Conservation (phyloP, 1,140 invertebrate genomes). For the Ericerus pela region DNA sequence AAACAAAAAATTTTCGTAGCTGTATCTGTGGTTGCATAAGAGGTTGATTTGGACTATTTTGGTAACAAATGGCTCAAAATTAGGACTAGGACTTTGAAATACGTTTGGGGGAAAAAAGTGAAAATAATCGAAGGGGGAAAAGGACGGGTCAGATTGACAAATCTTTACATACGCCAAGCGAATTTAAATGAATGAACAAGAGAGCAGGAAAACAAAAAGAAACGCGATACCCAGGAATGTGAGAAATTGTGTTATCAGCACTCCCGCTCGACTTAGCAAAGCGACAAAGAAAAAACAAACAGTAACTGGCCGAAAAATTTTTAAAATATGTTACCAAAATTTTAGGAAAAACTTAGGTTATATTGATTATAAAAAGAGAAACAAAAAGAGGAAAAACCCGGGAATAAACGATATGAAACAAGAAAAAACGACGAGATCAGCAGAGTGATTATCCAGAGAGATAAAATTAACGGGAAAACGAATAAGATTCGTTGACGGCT, state of each 20-base stretch:
- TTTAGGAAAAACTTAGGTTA: not conserved
- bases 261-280: too few relatives aligned
- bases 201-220: not conserved
- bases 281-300: not conserved
- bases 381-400: not conserved
- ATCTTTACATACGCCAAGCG: not conserved
- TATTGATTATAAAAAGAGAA: too few relatives aligned
- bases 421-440: slow-evolving; percentile 6
- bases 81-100: too few relatives aligned
- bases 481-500: too few relatives aligned
- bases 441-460: slow-evolving; percentile 5
- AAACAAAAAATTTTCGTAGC: slow-evolving; percentile 2
- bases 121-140: too few relatives aligned
- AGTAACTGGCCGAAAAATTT: not conserved
- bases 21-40: not conserved
- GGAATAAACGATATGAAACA: not conserved
- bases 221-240: not conserved
- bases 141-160: too few relatives aligned
- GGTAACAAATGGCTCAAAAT: slow-evolving; percentile 1
- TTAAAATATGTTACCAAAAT: not conserved
- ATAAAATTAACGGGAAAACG: too few relatives aligned
- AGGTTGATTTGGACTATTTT: too few relatives aligned
- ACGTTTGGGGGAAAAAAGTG: too few relatives aligned
- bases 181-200: not conserved
- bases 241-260: not conserved